Percentiles rank a stretch among this genome's conserved stretches.
Conservation (phyloP, 2,888 invertebrate genomes). For the Campaea margaritaria region DNA sequence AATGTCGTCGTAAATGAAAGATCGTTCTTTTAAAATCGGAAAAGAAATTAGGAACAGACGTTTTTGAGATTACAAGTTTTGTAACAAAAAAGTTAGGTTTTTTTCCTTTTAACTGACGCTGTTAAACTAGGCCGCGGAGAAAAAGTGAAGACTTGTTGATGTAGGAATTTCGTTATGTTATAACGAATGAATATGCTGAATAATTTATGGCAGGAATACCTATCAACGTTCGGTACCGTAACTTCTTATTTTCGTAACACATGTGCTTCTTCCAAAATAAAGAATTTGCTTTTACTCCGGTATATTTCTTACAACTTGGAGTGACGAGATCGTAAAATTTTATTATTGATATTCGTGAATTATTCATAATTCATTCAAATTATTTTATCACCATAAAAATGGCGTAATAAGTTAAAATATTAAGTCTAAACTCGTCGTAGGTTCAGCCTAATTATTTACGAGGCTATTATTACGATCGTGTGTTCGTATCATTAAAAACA, state of each 20-base stretch:
- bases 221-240: constrained; percentile 4
- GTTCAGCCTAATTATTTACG: no score
- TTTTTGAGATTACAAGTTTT: constrained; percentile 81
- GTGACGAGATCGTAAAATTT: background rate
- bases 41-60: constrained; percentile 84
- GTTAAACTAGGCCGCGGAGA: constrained; percentile 24
- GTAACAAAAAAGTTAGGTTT: constrained; percentile 66
- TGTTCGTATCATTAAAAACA: no score
- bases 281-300: background rate
- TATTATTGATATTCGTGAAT: background rate
- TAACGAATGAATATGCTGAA: constrained; percentile 13
- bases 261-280: constrained; percentile 8
- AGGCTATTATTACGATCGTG: no score
- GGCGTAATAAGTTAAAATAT: no score
- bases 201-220: constrained; percentile 20
- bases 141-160: constrained; percentile 26
- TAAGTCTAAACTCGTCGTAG: no score
- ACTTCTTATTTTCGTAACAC: constrained; percentile 15
- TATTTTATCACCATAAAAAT: no score
- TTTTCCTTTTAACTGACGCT: constrained; percentile 39
- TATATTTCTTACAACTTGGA: background rate
- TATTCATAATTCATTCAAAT: no score
- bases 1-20: constrained; percentile 84
- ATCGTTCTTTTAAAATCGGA: constrained; percentile 83
- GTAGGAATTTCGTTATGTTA: constrained; percentile 12